phyloP scores from a whole-genome alignment of 2,888 invertebrate genomes.

The Beris morrisii region DNA sequence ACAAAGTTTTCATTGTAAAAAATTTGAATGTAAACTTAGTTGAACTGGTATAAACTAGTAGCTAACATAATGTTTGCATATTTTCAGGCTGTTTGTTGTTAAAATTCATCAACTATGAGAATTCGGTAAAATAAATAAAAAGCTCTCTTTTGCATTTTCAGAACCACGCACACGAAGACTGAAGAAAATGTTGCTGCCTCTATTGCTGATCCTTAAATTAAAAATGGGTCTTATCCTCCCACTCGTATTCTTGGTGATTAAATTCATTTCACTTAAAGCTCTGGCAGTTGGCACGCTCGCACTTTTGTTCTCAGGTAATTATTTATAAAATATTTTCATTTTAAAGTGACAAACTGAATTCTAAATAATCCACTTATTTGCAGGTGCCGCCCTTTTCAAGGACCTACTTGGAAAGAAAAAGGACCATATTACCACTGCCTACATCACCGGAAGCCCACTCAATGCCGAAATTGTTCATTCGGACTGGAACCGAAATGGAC shows the following conservation, averaged over 20 bases:
- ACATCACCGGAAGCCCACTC: slow-evolving; percentile 55
- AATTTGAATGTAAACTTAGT: too few species aligned
- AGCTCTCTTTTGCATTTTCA: slow-evolving; percentile 45
- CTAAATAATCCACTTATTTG: slow-evolving; percentile 8
- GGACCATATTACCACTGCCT: slow-evolving; percentile 56
- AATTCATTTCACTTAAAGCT: slow-evolving; percentile 67
- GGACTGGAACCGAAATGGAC: slow-evolving; percentile 56
- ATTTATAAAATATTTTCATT: not conserved
- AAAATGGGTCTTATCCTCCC: slow-evolving; percentile 66
- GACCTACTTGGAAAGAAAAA: slow-evolving; percentile 56
- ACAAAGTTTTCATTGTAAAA: too few species aligned
- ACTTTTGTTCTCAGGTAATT: slow-evolving; percentile 61
- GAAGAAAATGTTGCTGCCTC: slow-evolving; percentile 65
- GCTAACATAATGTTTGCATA: too few species aligned
- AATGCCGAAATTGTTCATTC: slow-evolving; percentile 57
- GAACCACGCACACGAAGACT: slow-evolving; percentile 63
- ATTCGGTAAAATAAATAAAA: too few species aligned
- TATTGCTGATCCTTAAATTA: slow-evolving; percentile 64
- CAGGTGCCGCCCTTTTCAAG: slow-evolving; percentile 56
- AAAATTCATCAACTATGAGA: too few species aligned
- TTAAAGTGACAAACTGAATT: slow-evolving; percentile 6
- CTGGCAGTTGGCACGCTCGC: slow-evolving; percentile 65
- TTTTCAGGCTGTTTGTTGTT: too few species aligned
- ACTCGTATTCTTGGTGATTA: slow-evolving; percentile 62
- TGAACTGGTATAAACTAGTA: too few species aligned